These are phyloP conservation scores for Echinarachnius parma DNA, from an alignment of 53 echinoderm and acorn worm species.

Conservation along the genomic window DNA sequence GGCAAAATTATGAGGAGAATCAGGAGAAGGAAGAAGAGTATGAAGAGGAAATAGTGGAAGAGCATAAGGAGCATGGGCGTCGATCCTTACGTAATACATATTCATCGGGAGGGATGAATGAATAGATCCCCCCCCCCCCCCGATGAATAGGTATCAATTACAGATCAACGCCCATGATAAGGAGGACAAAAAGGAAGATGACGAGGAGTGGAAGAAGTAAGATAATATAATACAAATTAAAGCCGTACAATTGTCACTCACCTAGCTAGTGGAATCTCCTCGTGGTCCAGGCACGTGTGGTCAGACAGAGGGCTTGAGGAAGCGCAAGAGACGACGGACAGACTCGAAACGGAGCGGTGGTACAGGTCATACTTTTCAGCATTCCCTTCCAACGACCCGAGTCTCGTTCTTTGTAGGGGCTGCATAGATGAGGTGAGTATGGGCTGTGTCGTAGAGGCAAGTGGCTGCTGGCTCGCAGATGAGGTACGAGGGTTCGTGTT, in stretches of 20 bases:
- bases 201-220: background rate
- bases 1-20: too few relatives aligned
- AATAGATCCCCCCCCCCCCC: too few relatives aligned
- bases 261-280: slow-evolving; percentile 85
- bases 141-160: too few relatives aligned
- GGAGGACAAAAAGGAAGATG: background rate
- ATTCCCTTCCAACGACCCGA: background rate
- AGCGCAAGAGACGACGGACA: slow-evolving; percentile 53
- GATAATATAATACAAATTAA: background rate
- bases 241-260: slow-evolving; percentile 64
- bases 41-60: too few relatives aligned
- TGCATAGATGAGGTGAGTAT: background rate
- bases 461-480: background rate
- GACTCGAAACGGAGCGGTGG: slow-evolving; percentile 44
- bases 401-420: too few relatives aligned
- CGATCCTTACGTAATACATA: too few relatives aligned
- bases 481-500: too few relatives aligned
- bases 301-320: slow-evolving; percentile 65
- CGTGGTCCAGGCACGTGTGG: slow-evolving; percentile 63
- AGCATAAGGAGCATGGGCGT: too few relatives aligned
- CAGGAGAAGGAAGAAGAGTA: background rate
- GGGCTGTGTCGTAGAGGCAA: background rate
- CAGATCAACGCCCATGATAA: background rate
- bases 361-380: slow-evolving; percentile 5
- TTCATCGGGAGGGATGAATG: too few relatives aligned